These are phyloP conservation scores for Panthera tigris DNA, from an alignment of 2,113 vertebrate species.

Conservation along the genomic window DNA sequence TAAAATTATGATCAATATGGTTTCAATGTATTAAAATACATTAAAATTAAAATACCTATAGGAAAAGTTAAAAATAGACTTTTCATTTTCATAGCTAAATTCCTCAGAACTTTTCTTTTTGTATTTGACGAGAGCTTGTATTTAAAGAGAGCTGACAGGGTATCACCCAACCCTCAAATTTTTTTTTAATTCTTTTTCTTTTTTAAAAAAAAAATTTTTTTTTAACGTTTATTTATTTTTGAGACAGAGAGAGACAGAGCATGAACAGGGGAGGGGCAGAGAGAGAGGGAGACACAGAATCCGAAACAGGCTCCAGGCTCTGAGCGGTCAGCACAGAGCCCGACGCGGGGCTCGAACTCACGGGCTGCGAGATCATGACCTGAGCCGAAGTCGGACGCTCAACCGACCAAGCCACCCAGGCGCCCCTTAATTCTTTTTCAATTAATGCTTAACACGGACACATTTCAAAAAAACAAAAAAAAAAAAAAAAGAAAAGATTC, in stretches of 20 bases:
- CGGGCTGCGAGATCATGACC: no score
- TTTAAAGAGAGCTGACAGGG: not conserved
- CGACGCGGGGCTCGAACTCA: no score
- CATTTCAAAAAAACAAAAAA: not conserved
- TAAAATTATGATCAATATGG: slow-evolving; percentile 13
- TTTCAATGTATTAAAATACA: not conserved
- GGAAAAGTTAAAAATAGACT: not conserved
- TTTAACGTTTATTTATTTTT: no score
- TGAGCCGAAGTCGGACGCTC: no score
- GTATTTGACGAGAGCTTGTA: not conserved
- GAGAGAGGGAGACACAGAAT: no score
- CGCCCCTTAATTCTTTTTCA: not conserved
- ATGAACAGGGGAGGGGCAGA: no score
- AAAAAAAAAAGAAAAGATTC: not conserved
- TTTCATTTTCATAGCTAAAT: not conserved
- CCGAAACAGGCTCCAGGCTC: no score
- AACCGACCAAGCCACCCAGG: no score
- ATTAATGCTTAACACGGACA: not conserved
- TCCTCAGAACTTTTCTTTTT: not conserved
- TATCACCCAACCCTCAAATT: not conserved
- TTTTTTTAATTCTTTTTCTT: not conserved
- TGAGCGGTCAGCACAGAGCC: no score
- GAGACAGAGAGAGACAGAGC: no score
- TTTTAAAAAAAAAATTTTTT: no score
- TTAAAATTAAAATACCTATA: slow-evolving; percentile 36